Evolutionary conservation across 1,140 invertebrate species (phyloP).

Genomic region (Ectropis grisescens): DNA sequence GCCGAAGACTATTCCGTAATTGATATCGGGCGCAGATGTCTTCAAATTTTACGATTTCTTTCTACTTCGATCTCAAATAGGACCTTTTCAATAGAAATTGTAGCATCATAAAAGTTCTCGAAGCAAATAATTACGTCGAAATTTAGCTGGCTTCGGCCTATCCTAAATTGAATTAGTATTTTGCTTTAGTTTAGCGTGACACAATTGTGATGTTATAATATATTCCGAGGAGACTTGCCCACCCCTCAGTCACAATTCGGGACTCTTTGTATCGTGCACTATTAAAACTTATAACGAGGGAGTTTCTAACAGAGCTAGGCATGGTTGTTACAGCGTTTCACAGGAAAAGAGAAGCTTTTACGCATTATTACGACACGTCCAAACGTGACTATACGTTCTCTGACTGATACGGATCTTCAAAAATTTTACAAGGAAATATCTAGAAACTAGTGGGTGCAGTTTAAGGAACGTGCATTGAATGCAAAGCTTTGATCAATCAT

Average conservation of each 20-base stretch:
- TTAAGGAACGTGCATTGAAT: slow-evolving; percentile 36
- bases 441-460: slow-evolving; percentile 23
- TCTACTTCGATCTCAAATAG: too few species aligned
- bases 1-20: slow-evolving; percentile 13
- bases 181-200: too few species aligned
- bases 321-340: slow-evolving; percentile 13
- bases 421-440: too few species aligned
- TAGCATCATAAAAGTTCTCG: too few species aligned
- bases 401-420: too few species aligned
- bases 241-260: slow-evolving; percentile 14
- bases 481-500: slow-evolving; percentile 60
- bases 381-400: background rate
- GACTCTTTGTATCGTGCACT: slow-evolving; percentile 30
- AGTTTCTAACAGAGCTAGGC: slow-evolving; percentile 17
- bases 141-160: too few species aligned
- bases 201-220: too few species aligned
- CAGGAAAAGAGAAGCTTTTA: slow-evolving; percentile 9
- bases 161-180: too few species aligned
- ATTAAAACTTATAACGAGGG: slow-evolving; percentile 54
- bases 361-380: slow-evolving; percentile 6
- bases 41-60: too few species aligned
- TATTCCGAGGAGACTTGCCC: too few species aligned
- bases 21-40: background rate
- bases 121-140: too few species aligned
- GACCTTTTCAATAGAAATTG: too few species aligned